A percentile compares a stretch with the other conserved stretches of the same genome.
Conservation (phyloP, 2,797 vertebrate genomes). For the Etheostoma perlongum region DNA sequence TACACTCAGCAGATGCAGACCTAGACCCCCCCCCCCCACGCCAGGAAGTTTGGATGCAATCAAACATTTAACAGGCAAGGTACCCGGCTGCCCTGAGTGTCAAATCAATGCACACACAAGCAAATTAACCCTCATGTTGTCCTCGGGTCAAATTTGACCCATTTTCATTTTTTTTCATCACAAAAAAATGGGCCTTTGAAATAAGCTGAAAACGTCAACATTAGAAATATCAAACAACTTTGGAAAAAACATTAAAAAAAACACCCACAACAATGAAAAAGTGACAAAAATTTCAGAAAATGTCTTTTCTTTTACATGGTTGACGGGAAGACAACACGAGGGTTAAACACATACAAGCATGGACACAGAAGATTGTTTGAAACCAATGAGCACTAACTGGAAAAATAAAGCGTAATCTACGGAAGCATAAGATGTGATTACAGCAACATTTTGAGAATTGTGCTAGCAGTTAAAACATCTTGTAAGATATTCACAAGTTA, state of each 20-base stretch:
- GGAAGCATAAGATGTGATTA: too few relatives aligned
- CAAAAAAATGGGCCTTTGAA: too few relatives aligned
- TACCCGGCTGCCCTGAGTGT: constrained; percentile 33
- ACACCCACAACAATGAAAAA: too few relatives aligned
- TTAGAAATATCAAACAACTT: too few relatives aligned
- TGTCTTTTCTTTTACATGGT: too few relatives aligned
- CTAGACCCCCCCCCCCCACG: constrained; percentile 13
- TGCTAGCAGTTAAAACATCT: background rate
- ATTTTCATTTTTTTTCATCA: too few relatives aligned
- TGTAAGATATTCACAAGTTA: background rate
- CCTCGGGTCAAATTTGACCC: too few relatives aligned
- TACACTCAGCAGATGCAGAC: constrained; percentile 57
- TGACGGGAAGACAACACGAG: too few relatives aligned
- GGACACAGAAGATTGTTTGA: background rate
- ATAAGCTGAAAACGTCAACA: too few relatives aligned
- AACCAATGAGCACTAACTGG: background rate
- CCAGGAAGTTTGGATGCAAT: constrained; percentile 73
- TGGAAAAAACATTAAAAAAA: too few relatives aligned
- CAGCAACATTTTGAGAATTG: background rate
- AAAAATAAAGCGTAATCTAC: background rate
- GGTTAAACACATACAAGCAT: background rate
- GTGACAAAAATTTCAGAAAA: too few relatives aligned
- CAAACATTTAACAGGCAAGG: constrained; percentile 64
- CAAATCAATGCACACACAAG: constrained; percentile 11
- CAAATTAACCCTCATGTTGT: background rate